These are phyloP conservation scores for Sinocyclocheilus anophthalmus DNA, from an alignment of 2,113 vertebrate genomes.

Conservation along the genomic window DNA sequence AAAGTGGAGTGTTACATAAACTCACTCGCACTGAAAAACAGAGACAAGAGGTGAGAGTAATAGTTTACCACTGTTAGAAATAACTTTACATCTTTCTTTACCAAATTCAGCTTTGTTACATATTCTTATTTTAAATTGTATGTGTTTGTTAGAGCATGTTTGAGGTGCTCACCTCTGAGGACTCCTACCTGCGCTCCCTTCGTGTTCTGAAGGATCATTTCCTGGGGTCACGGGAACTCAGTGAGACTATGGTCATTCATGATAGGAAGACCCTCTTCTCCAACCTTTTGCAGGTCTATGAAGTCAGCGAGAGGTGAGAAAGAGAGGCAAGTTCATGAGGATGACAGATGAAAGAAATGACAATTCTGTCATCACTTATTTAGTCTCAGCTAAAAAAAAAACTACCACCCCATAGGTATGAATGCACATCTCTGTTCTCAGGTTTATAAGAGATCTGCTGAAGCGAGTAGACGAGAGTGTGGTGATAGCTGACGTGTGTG, in stretches of 20 bases:
- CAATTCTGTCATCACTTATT: background rate
- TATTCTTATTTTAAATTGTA: background rate
- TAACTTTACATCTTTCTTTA: background rate
- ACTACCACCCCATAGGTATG: background rate
- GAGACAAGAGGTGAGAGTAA: constrained; percentile 76
- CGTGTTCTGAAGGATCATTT: constrained; percentile 77
- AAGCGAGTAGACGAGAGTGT: constrained; percentile 70
- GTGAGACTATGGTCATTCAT: constrained; percentile 71
- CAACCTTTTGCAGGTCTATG: constrained; percentile 75
- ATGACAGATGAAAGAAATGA: background rate
- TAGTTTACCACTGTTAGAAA: background rate
- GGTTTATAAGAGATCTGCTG: constrained; percentile 74
- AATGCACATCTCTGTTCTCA: constrained; percentile 42
- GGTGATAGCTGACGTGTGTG: constrained; percentile 76
- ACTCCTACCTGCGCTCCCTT: constrained; percentile 78
- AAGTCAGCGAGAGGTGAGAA: constrained; percentile 79
- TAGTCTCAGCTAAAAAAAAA: background rate
- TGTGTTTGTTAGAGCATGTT: constrained; percentile 72
- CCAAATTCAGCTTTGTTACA: background rate
- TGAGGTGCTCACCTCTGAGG: constrained; percentile 80
- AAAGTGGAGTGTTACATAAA: constrained; percentile 73
- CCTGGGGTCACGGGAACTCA: constrained; percentile 72
- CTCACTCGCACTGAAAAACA: constrained; percentile 72
- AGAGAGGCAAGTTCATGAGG: background rate
- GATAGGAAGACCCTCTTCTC: constrained; percentile 81